A percentile compares a stretch with the other conserved stretches of the same genome.
Conservation (phyloP, 2,888 invertebrate genomes). For the Alviniconcha strummeri region DNA sequence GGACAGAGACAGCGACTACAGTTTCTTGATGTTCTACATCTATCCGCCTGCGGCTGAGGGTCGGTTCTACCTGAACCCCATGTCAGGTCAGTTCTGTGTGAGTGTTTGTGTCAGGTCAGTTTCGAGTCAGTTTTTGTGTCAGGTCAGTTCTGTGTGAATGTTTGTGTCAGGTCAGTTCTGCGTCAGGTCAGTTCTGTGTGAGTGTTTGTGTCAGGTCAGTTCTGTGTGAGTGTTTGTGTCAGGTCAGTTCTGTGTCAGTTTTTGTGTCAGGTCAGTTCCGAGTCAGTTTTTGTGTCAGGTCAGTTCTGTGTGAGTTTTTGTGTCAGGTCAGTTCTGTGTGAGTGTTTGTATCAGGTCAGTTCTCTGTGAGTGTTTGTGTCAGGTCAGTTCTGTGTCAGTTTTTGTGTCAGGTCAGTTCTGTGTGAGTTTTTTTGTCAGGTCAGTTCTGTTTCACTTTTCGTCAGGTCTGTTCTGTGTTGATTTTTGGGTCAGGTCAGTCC, state of each 20-base stretch:
- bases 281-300: neutral
- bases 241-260: neutral
- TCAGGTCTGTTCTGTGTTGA: neutral
- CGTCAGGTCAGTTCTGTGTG: constrained; percentile 37
- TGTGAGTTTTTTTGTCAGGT: constrained; percentile 39
- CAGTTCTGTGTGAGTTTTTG: too few relatives aligned
- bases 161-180: constrained; percentile 38
- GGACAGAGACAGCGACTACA: constrained; percentile 42
- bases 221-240: constrained; percentile 39
- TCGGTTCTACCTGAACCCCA: constrained; percentile 45
- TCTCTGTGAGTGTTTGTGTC: neutral
- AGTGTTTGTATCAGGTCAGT: too few relatives aligned
- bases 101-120: neutral
- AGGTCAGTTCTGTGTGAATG: constrained; percentile 35
- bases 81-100: constrained; percentile 37
- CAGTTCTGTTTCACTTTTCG: neutral
- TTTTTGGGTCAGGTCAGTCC: neutral
- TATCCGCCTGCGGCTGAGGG: constrained; percentile 39
- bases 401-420: neutral
- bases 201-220: constrained; percentile 22
- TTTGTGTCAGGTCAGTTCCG: constrained; percentile 39
- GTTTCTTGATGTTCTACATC: constrained; percentile 38
- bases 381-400: constrained; percentile 39
- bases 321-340: too few relatives aligned
- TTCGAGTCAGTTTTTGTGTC: neutral